Conservation (phyloP, 2,113 vertebrate genomes). For the Accipiter cooperii region DNA sequence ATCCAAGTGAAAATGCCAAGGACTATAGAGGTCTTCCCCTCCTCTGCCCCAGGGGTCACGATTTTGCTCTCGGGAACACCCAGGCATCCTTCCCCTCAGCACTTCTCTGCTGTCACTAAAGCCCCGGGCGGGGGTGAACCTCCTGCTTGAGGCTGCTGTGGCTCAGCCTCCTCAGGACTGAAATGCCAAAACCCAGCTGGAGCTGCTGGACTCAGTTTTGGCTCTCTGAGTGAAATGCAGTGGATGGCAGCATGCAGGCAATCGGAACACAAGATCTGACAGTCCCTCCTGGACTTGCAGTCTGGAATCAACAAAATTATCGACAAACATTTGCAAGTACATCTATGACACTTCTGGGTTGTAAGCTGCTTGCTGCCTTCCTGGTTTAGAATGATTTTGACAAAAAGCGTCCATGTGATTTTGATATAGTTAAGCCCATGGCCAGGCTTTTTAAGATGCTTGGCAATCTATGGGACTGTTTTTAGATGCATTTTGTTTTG, state of each 20-base stretch:
- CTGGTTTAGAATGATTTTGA: neutral
- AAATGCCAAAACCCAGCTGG: neutral
- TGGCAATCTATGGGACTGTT: neutral
- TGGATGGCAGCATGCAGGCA: neutral
- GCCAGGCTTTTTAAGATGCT: neutral
- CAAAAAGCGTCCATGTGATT: neutral
- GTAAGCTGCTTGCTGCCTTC: neutral
- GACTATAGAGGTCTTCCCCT: neutral
- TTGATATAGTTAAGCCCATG: neutral
- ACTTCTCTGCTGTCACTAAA: neutral
- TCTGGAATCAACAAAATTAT: neutral
- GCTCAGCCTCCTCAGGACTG: neutral
- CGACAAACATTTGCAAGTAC: neutral
- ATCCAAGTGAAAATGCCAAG: neutral
- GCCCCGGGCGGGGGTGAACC: neutral
- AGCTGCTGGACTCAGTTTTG: neutral
- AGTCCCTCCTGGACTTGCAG: conserved; percentile 22
- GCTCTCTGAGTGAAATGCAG: neutral
- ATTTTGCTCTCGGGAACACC: neutral
- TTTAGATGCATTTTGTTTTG: neutral
- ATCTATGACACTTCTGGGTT: neutral
- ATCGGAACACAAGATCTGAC: conserved; percentile 10
- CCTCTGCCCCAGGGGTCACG: neutral
- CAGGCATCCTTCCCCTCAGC: neutral
- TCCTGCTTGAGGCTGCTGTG: neutral